Base-by-base conservation (phyloP, 1,140 invertebrate genomes). In the Drosophila chauvacae region DNA sequence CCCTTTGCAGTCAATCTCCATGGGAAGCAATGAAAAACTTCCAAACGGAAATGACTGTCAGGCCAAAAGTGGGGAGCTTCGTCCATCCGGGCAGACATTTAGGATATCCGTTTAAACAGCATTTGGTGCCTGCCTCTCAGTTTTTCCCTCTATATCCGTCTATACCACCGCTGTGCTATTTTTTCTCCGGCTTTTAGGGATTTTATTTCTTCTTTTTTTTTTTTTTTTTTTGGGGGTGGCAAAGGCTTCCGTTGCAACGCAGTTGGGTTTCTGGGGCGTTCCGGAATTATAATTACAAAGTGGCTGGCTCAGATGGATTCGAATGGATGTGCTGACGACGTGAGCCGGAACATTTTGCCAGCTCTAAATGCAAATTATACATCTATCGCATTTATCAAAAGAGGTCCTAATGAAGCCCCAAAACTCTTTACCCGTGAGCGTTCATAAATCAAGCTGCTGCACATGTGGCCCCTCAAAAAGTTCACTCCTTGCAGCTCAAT, bases 31-130 rank as follows among this genome's bases (percentile, higher is more conserved):
- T 80, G 81, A 68, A 69, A 84, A 80, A 80, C 68, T 77, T 60
- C 39, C 4, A 41, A 86, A 85, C 81, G 82, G 82, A 85, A 85
- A 78, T 85, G 74, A 74, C 65, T 77, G 78, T 70, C 74, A 81
- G 81, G 64, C 77, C 74, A 81, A 80, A 85, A 80, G 68, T 73
- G 51, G 33, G 68, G 68, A 71, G 68, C 65, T 47, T 39, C 50
- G 68, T 55, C 42, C 65, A 56, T 68, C 69, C 48, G 57, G 77
- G 50, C 61, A 78, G 73, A 77, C 83, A 81, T 81, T 85, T 74
- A 70, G 81, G 81, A 85, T 85, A 60, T 85, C 81, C 81, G 81
- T 69, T 64, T 66, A 77, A 68, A 82, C 58, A 64, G 57, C 41
- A 82, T 59, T 77, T 77, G 33, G 9, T 16, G 18, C 58, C 61